Percentiles rank a stretch among this genome's conserved stretches.
These are phyloP conservation scores for Gambusia holbrooki DNA, from an alignment of 2,113 vertebrate species.

Conservation along the genomic window DNA sequence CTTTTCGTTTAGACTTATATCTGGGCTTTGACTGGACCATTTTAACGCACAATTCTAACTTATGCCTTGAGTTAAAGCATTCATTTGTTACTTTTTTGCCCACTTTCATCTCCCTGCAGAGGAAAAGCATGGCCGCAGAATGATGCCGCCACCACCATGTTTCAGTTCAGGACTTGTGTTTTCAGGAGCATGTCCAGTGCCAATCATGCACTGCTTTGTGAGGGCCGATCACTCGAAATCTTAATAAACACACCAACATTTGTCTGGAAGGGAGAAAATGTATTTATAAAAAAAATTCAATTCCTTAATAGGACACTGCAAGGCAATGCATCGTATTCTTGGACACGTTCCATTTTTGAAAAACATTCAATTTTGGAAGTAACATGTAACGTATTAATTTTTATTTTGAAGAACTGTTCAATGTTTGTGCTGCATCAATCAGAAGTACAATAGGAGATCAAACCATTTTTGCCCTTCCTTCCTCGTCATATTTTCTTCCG, in stretches of 20 bases:
- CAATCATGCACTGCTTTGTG: background rate
- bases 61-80: no score
- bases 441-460: slow-evolving; percentile 38
- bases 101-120: no score
- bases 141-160: no score
- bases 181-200: no score
- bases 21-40: no score
- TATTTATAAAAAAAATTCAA: no score
- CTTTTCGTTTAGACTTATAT: no score
- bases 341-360: slow-evolving; percentile 2
- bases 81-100: no score
- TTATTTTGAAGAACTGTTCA: background rate
- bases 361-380: background rate
- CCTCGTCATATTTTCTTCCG: slow-evolving; percentile 44
- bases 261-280: background rate
- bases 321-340: background rate
- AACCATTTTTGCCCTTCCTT: slow-evolving; percentile 26
- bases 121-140: no score
- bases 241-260: background rate
- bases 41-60: no score
- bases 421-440: background rate
- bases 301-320: background rate
- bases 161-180: no score
- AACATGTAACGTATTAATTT: background rate
- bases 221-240: background rate